Percentiles rank a stretch among this genome's conserved stretches.
Conservation (phyloP, 2,888 invertebrate genomes). For the Temnothorax unifasciatus region DNA sequence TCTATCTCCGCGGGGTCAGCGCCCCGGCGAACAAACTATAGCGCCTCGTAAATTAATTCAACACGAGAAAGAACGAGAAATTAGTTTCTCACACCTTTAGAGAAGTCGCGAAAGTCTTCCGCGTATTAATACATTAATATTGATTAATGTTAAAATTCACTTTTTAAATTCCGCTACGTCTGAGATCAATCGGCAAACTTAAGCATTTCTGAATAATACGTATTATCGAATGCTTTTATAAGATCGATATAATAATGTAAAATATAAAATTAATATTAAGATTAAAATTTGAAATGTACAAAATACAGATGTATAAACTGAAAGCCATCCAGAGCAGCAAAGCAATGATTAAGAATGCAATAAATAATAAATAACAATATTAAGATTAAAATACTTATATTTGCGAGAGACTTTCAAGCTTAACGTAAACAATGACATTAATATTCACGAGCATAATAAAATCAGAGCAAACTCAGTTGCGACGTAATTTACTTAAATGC, state of each 20-base stretch:
- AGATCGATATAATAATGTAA: not conserved
- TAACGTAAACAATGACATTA: not conserved
- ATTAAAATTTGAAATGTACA: not conserved
- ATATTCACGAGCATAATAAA: not conserved
- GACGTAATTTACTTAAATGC: not conserved
- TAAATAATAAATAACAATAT: not conserved
- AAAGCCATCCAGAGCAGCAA: too few relatives aligned
- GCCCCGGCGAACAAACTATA: constrained; percentile 5
- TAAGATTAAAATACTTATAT: not conserved
- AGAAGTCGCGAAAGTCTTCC: constrained; percentile 1
- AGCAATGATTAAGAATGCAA: too few relatives aligned
- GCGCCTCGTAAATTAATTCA: constrained; percentile 37
- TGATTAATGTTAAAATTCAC: constrained; percentile 15
- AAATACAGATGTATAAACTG: too few relatives aligned
- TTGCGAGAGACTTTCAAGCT: not conserved
- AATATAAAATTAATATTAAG: not conserved
- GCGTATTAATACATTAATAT: not conserved
- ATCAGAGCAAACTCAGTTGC: not conserved
- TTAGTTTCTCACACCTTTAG: not conserved
- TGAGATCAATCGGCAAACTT: not conserved
- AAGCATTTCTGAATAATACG: not conserved
- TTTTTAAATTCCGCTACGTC: not conserved
- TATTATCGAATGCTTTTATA: not conserved
- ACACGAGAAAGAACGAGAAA: not conserved
- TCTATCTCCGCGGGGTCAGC: constrained; percentile 45